phyloP scores from a whole-genome alignment of 1,140 invertebrate genomes.

The Tenebrio molitor region DNA sequence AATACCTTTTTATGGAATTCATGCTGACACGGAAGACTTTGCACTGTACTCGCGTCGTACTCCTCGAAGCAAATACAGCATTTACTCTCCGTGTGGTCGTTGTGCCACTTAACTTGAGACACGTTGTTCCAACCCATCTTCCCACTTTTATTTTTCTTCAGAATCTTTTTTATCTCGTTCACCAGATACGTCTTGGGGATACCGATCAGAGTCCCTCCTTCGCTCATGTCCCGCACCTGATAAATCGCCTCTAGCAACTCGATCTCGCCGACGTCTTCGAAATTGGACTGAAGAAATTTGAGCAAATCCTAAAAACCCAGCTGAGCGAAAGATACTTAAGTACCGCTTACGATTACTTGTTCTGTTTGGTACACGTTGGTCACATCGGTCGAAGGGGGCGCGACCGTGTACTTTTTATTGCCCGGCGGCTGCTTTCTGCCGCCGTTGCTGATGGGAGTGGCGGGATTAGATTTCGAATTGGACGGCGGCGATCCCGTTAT shows the following conservation, averaged over 20 bases:
- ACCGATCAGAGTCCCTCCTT: background rate
- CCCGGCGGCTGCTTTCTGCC: background rate
- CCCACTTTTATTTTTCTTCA: background rate
- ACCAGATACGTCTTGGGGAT: background rate
- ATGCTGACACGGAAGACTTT: slow-evolving; percentile 8
- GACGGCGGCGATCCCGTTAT: background rate
- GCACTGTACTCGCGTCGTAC: background rate
- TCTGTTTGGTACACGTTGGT: background rate
- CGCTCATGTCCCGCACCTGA: background rate
- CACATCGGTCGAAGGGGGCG: background rate
- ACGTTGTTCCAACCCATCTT: slow-evolving; percentile 4
- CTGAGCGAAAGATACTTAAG: too few relatives aligned
- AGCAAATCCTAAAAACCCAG: background rate
- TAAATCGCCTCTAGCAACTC: background rate
- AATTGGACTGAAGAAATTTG: slow-evolving; percentile 5
- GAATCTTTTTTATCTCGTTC: background rate
- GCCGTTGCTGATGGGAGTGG: background rate
- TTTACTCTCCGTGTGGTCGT: slow-evolving; percentile 9
- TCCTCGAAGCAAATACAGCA: slow-evolving; percentile 24
- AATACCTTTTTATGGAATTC: slow-evolving; percentile 27
- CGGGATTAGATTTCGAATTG: background rate
- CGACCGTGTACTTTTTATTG: background rate
- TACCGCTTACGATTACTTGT: background rate
- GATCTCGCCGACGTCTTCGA: background rate
- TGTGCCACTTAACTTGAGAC: background rate